phyloP scores from a whole-genome alignment of 2,888 invertebrate genomes.

The Noctua fimbriata region DNA sequence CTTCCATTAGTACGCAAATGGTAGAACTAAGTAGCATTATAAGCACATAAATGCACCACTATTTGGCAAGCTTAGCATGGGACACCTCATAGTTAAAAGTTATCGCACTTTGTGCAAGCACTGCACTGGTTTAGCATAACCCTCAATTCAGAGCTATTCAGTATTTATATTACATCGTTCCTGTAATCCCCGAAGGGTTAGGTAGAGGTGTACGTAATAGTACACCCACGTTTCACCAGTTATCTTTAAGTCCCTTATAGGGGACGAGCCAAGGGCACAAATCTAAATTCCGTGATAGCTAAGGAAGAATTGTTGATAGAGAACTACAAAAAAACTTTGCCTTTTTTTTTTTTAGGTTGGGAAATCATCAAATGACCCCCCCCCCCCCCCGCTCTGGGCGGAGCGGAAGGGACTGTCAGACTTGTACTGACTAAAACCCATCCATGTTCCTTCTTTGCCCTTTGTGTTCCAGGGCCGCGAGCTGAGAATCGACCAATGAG shows the following conservation, averaged over 20 bases:
- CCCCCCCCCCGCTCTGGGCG: too few species aligned
- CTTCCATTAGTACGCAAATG: neutral
- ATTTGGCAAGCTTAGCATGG: neutral
- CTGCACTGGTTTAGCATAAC: neutral
- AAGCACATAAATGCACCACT: neutral
- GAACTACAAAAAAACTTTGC: neutral
- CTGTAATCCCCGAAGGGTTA: neutral
- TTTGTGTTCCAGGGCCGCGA: too few species aligned
- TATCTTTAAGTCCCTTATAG: too few species aligned
- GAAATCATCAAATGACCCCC: too few species aligned
- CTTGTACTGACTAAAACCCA: too few species aligned
- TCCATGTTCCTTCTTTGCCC: too few species aligned
- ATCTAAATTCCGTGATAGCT: neutral
- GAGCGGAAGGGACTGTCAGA: too few species aligned
- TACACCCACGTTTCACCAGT: too few species aligned
- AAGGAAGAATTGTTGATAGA: neutral
- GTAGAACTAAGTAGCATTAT: neutral
- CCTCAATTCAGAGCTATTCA: neutral
- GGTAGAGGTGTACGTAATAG: neutral
- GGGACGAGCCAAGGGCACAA: neutral
- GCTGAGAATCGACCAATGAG: neutral
- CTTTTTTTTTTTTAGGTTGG: too few species aligned
- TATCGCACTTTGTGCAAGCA: neutral
- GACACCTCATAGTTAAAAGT: neutral
- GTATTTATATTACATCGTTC: neutral